Conservation (phyloP, 2,797 vertebrate genomes). For the Buphagus erythrorhynchus region DNA sequence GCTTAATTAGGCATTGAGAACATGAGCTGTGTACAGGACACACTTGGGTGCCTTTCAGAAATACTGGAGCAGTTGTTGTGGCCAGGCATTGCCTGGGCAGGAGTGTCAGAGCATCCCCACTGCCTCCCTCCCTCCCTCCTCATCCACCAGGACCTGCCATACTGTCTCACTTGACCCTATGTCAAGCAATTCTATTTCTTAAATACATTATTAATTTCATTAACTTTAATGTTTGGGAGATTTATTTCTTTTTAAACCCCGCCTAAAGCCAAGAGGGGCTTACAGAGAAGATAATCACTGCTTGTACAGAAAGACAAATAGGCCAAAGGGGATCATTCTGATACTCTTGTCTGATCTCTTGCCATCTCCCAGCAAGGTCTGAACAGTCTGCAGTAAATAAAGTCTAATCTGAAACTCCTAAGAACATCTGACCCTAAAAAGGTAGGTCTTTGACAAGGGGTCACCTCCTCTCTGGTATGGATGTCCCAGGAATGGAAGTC, state of each 20-base stretch:
- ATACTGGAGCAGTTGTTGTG: neutral
- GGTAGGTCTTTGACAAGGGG: neutral
- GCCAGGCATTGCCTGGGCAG: neutral
- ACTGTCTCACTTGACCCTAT: neutral
- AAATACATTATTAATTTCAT: neutral
- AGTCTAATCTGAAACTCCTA: neutral
- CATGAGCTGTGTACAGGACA: neutral
- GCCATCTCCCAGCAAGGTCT: neutral
- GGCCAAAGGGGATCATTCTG: neutral
- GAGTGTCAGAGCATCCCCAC: neutral
- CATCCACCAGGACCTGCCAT: accelerated
- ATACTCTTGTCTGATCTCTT: neutral
- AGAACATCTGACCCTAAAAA: neutral
- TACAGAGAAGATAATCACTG: neutral
- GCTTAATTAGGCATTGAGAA: neutral
- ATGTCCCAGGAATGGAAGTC: neutral
- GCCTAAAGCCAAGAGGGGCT: neutral
- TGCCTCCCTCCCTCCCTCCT: neutral
- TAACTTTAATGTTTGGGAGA: neutral
- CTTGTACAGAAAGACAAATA: neutral
- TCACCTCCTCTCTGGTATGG: neutral
- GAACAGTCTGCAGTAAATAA: neutral
- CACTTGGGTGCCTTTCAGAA: neutral
- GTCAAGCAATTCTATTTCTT: neutral
- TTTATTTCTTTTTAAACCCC: neutral